phyloP scores from a whole-genome alignment of 2,113 vertebrate species.

The Hemibagrus wyckioides region DNA sequence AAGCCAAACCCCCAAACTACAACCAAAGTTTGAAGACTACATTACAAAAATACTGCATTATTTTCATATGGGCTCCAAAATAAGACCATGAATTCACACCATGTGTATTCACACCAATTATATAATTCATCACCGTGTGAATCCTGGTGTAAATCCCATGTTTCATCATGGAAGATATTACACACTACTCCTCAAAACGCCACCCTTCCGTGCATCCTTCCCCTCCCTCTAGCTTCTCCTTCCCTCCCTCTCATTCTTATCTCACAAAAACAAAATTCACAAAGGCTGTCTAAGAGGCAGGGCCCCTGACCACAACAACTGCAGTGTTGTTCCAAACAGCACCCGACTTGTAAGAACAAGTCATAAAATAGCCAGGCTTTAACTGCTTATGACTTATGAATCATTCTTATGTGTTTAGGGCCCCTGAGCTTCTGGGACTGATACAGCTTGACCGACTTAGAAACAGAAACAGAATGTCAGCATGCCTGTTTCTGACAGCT shows the following conservation, averaged over 20 bases:
- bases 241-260: conserved; percentile 47
- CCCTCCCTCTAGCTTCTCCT: conserved; percentile 24
- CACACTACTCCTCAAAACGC: conserved; percentile 41
- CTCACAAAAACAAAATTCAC: conserved; percentile 55
- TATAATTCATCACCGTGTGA: background rate
- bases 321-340: conserved; percentile 18
- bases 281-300: conserved; percentile 43
- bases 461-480: conserved; percentile 10
- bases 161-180: conserved; percentile 37
- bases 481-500: background rate
- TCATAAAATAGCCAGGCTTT: conserved; percentile 9
- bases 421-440: background rate
- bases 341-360: background rate
- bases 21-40: conserved; percentile 25
- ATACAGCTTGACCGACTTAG: background rate
- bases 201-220: conserved; percentile 25
- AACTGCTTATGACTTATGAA: conserved; percentile 17
- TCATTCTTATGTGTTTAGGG: background rate
- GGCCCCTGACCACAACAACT: conserved; percentile 53
- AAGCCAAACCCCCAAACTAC: conserved; percentile 3
- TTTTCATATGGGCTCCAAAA: conserved; percentile 13
- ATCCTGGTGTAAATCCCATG: background rate
- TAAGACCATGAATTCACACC: background rate
- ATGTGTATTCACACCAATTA: background rate
- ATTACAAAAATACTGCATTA: conserved; percentile 29